A percentile compares a stretch with the other conserved stretches of the same genome.
These are phyloP conservation scores for Caenorhabditis drosophilae DNA, from an alignment of 2,888 invertebrate genomes.

Conservation along the genomic window DNA sequence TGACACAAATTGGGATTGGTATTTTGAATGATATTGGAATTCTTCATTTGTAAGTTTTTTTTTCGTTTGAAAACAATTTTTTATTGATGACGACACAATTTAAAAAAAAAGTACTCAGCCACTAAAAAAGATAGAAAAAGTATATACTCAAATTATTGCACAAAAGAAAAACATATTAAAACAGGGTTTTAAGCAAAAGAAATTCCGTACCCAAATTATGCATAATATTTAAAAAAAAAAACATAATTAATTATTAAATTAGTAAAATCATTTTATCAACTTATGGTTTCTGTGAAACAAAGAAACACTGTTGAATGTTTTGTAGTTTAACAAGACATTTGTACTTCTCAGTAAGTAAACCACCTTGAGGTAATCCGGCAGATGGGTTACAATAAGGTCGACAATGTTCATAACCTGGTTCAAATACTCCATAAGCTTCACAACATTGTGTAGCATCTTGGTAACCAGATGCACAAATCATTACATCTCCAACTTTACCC, in stretches of 20 bases:
- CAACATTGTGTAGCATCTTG: conserved; percentile 67
- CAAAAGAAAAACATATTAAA: conserved; percentile 12
- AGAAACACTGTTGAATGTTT: conserved; percentile 67
- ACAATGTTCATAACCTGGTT: conserved; percentile 68
- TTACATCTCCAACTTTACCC: conserved; percentile 66
- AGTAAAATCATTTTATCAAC: not conserved
- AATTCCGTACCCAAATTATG: no score
- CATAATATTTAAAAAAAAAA: conserved; percentile 2
- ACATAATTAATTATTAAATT: conserved; percentile 18
- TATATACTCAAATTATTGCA: conserved; percentile 17
- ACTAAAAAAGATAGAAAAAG: not conserved
- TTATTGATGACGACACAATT: conserved; percentile 13
- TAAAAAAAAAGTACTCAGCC: not conserved
- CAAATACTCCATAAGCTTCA: conserved; percentile 66
- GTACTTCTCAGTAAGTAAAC: conserved; percentile 67
- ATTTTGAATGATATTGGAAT: conserved; percentile 54
- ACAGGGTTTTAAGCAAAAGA: no score
- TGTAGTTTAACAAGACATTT: conserved; percentile 64
- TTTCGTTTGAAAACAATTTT: conserved; percentile 2
- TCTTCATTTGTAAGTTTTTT: conserved; percentile 55
- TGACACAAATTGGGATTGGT: conserved; percentile 29
- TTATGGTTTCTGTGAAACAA: conserved; percentile 65
- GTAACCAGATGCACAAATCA: conserved; percentile 68
- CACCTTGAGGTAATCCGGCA: conserved; percentile 65
- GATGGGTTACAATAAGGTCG: conserved; percentile 68